Evolutionary conservation across 1,140 invertebrate genomes (phyloP), one percentile per base, ranked within the genome.

Genomic region (Drosophila parabipectinata): DNA sequence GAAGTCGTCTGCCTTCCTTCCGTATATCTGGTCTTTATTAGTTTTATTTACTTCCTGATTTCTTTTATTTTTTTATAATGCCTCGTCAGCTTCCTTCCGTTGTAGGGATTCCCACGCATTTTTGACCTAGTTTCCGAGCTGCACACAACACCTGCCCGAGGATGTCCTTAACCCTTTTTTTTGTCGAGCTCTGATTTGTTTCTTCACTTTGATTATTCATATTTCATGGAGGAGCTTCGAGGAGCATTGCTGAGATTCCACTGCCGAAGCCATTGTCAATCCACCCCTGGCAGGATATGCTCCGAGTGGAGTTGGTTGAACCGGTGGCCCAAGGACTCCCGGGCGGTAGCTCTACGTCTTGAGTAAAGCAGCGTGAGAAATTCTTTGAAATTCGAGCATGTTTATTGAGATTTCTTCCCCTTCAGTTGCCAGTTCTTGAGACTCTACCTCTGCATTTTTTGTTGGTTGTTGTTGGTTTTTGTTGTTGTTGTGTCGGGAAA

Each of bases 341-440:
- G 37, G 37, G 32, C 28, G 37, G 44, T 21, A 12, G 18, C 18
- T 18, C 15, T 24, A 21, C 44, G 15, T 47, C 18, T 55, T 53
- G 55, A 62, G 69, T 87, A 87, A 87, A 87, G 83, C 83, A 87
- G 83, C 83, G 83, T 87, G 83, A 81, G 83, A 87, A 87, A 88
- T 87, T 79, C 83, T 87, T 87, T 87, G 83, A 87, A 87, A 87
- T 87, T 73, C 60, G 83, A 87, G 83, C 75, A 77, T 78, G 62
- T 67, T 77, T 72, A 68, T 72, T 37, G 61, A 69, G 44, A 62
- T 61, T 52, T 54, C 41, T 60, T 34, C 47, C 60, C 37, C 68
- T 45, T 45, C 63, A 21, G 32, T 50, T 50, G 56, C 41, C 26
- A 57, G 41, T 37, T 37, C 9, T 58, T 48, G 18, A 28, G 14